These are phyloP conservation scores for Bolinopsis microptera DNA, from an alignment of 37 sponge, comb jelly and placozoan species.

Conservation along the genomic window DNA sequence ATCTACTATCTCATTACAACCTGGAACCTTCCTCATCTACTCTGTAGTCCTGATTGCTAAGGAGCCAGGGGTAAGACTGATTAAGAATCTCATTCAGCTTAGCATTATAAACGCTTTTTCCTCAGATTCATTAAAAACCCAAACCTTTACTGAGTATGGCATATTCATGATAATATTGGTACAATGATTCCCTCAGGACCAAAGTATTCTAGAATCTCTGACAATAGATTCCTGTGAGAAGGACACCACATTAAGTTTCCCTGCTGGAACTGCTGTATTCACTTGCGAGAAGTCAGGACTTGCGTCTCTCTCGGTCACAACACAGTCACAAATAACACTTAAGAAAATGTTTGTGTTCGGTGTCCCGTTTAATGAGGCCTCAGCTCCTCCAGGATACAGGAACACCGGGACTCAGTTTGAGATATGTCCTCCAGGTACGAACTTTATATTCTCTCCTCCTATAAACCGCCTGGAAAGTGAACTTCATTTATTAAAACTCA, in stretches of 20 bases:
- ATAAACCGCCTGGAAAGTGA: not conserved
- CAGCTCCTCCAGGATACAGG: not conserved
- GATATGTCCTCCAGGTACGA: not conserved
- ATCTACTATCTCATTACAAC: not conserved
- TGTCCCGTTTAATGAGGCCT: not conserved
- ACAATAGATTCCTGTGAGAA: not conserved
- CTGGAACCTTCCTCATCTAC: not conserved
- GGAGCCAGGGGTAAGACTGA: not conserved
- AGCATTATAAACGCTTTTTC: not conserved
- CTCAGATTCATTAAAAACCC: not conserved
- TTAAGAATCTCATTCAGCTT: not conserved
- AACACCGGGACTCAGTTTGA: constrained; percentile 2
- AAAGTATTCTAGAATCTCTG: not conserved
- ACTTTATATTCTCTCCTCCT: too few species aligned
- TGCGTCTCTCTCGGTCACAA: not conserved
- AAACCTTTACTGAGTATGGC: too few species aligned
- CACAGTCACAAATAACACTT: not conserved
- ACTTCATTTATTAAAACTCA: too few species aligned
- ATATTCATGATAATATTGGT: too few species aligned
- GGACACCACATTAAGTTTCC: not conserved
- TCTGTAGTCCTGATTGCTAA: not conserved
- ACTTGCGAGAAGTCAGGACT: not conserved
- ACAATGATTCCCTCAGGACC: constrained; percentile 1
- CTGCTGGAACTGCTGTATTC: not conserved
- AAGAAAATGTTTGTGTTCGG: constrained; percentile 7